Base-by-base conservation (phyloP, 2,113 vertebrate genomes). In the rat (Rattus norvegicus) region DNA sequence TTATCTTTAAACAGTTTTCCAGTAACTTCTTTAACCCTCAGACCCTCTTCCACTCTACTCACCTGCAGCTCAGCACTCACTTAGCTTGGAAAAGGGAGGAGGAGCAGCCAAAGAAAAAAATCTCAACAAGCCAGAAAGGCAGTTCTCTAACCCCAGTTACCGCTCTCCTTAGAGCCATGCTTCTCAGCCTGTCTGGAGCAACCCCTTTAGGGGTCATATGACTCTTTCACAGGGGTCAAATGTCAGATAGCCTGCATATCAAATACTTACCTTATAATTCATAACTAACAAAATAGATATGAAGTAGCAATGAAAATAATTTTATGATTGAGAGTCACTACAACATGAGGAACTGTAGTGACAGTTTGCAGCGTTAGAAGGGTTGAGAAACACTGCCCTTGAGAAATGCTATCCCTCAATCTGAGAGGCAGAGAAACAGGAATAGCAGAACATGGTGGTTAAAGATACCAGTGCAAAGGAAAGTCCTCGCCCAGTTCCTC, bases 361-460 rank as follows among this genome's bases (percentile, higher is more conserved):
- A 61, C 61, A 22, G 36, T 22, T 22, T 0, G 0, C 19, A 59
- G 36, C 19, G 39, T n/a, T 26, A 14, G 36, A 17, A 16, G 61
- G 20, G 10, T 16, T 61, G 13, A 83, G 56, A 61, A 28, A 36
- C 11, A 3, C 36, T 16, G 22, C 7, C 81, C 43, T 2, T 7
- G 3, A 17, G 75, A 13, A 4, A 30, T 22, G 47, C 4, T 12
- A 17, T 9, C 39, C 20, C 22, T 69, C 28, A 9, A n/a, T 39
- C 39, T 33, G 43, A 52, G 63, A 67, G 7, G 43, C 52, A 19
- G 59, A 33, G 65, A 69, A 26, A 7, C 54, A 83, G 77, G 33
- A 83, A n/a, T 17, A 26, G 7, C 17, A 70, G 33, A 43, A 22
- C 43, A 13, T 39, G 9, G n/a, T 7, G 0, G 8, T 0, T 0